Conservation (phyloP, 2,888 invertebrate genomes). For the Eugnorisma glareosa region DNA sequence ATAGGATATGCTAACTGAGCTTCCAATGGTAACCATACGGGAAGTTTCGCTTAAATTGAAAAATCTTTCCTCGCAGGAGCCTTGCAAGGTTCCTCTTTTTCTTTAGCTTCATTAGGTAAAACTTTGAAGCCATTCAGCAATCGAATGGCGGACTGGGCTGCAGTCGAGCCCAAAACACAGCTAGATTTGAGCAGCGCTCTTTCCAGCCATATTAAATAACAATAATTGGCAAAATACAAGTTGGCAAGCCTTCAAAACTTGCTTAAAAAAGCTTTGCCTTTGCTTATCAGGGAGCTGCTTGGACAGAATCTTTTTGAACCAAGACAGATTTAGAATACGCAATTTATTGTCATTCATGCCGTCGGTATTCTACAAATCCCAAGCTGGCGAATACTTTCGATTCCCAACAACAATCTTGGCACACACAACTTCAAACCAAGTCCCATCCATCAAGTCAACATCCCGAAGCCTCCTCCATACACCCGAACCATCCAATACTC, state of each 20-base stretch:
- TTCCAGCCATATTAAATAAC: background rate
- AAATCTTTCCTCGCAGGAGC: too few species aligned
- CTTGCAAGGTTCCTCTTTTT: too few species aligned
- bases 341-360: background rate
- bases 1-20: background rate
- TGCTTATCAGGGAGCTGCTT: background rate
- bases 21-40: background rate
- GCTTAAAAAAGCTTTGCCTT: background rate
- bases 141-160: too few species aligned
- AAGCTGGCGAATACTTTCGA: background rate
- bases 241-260: background rate
- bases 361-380: background rate
- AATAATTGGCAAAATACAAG: background rate
- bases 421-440: background rate
- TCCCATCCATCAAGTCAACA: background rate
- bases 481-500: conserved; percentile 72
- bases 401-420: background rate
- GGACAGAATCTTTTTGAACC: background rate
- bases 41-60: background rate
- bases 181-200: background rate
- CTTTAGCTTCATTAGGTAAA: background rate
- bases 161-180: background rate
- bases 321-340: background rate
- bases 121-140: background rate
- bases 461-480: conserved; percentile 72